Evolutionary conservation across 2,113 vertebrate genomes (phyloP), one percentile per base, ranked within the genome.

Genomic region (Dascyllus trimaculatus): DNA sequence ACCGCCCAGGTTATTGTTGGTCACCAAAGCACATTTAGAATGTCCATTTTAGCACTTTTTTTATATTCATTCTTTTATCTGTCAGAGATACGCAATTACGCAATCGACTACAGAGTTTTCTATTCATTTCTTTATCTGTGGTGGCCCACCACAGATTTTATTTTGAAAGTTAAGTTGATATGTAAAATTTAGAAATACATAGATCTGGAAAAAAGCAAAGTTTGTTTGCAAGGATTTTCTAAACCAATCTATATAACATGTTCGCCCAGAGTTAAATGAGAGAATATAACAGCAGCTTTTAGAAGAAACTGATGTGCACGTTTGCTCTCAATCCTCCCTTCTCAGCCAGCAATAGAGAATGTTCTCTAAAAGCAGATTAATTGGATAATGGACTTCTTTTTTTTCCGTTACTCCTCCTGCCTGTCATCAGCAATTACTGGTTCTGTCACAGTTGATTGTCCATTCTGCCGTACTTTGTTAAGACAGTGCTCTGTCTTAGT

Each of bases 341-440:
- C 48, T 64, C 51, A 60, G 67, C 38, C 46, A 57, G 64, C 61
- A 78, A 54, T 60, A 68, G 32, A 67, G 54, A 80, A 56, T 81
- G 56, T 68, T 82, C 80, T 85, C 72, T 81, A 77, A 82, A 84
- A 79, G 77, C 72, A 80, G 71, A 88, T 91, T 90, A 90, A 91
- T 90, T 91, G 74, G 79, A 77, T 90, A 89, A 85, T 80, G 81
- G 78, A 19, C 82, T 73, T 77, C 72, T 76, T 43, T 52, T 65
- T 84, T 72, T 73, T 84, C 69, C 2, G 46, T 88, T 89, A 75
- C 81, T 77, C 21, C 46, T 58, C 26, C 64, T 60, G 38, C 69
- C 78, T 74, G 82, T 78, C 59, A 35, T 72, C 40, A 80, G 67
- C 64, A 85, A 69, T 82, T 75, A 78, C 67, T 22, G n/a, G 18